Percentiles rank a stretch among this genome's conserved stretches.
Conservation (phyloP, 2,113 vertebrate genomes). For the Leucopsar rothschildi region DNA sequence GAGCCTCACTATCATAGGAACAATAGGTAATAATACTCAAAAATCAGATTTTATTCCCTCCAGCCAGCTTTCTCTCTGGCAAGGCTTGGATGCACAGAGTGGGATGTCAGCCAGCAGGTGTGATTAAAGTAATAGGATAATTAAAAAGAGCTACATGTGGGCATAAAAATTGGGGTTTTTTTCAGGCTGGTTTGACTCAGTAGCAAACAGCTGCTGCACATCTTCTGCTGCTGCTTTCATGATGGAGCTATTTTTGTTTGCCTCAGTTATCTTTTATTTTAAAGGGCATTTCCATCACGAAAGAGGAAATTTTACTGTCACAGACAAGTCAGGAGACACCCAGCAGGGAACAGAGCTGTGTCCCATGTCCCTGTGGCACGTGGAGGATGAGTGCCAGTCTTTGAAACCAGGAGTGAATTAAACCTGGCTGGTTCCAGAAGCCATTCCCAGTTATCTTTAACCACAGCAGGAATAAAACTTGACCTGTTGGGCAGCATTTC, state of each 20-base stretch:
- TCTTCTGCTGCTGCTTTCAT: background rate
- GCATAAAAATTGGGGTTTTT: background rate
- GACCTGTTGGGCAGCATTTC: background rate
- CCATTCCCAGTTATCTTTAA: background rate
- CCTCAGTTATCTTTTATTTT: background rate
- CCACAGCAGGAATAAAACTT: background rate
- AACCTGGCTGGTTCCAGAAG: background rate
- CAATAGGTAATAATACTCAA: background rate
- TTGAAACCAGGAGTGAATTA: background rate
- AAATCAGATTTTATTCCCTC: constrained; percentile 1
- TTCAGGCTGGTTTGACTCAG: background rate
- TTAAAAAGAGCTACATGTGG: constrained; percentile 23
- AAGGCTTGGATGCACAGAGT: background rate
- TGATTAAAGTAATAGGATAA: constrained; percentile 48
- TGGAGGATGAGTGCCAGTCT: background rate
- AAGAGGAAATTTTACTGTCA: background rate
- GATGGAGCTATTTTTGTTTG: background rate
- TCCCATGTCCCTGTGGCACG: background rate
- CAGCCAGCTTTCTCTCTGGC: background rate
- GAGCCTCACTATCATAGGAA: background rate
- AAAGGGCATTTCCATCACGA: background rate
- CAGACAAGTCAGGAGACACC: background rate
- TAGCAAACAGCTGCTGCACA: background rate
- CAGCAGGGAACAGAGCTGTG: background rate
- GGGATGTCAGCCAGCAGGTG: constrained; percentile 17